Conservation (phyloP, 2,888 invertebrate genomes). For the Microplitis manilae region DNA sequence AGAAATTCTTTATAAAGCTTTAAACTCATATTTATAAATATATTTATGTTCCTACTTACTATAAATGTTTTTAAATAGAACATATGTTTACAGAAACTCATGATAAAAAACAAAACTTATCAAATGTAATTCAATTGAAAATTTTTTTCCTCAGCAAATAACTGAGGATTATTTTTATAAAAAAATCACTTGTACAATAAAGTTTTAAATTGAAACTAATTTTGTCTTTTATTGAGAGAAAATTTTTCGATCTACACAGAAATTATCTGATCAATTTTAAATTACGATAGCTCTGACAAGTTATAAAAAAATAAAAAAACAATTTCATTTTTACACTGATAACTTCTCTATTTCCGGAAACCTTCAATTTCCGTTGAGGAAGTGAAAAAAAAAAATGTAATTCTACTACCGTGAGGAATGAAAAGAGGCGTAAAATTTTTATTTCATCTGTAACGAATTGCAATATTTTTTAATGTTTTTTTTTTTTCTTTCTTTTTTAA, state of each 20-base stretch:
- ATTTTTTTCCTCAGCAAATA: too few relatives aligned
- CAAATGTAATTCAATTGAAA: too few relatives aligned
- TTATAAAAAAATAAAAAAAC: not conserved
- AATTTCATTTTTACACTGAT: not conserved
- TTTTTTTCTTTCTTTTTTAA: too few relatives aligned
- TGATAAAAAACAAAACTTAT: too few relatives aligned
- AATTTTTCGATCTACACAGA: not conserved
- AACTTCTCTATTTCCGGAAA: not conserved
- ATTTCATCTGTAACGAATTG: not conserved
- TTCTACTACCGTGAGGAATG: not conserved
- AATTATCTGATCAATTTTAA: not conserved
- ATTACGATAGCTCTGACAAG: not conserved
- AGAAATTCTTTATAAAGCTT: not conserved
- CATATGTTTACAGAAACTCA: not conserved
- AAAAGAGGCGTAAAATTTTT: not conserved
- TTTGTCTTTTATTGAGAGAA: not conserved
- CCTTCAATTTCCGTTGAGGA: not conserved
- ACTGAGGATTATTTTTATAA: too few relatives aligned
- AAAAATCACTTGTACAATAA: too few relatives aligned
- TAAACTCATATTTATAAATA: not conserved
- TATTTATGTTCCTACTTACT: not conserved
- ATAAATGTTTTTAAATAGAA: not conserved
- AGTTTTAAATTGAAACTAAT: not conserved
- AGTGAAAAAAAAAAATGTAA: not conserved
- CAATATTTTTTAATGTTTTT: not conserved